Base-by-base conservation (phyloP, 2,113 vertebrate species). In the Pipa parva region DNA sequence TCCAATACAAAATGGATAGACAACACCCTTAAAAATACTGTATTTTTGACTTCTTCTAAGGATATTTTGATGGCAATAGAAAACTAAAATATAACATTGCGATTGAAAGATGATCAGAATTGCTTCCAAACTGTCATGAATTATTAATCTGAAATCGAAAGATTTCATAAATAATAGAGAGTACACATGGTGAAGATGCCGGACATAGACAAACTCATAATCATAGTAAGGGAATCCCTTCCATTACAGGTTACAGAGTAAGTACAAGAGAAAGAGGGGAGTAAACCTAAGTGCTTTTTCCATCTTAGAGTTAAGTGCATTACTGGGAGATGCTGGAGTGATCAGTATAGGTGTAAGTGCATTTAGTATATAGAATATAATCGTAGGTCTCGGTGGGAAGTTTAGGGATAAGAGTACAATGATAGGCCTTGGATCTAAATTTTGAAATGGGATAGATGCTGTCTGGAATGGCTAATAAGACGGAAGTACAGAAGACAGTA, bases 281-380 rank as follows among this genome's bases (percentile, higher is more conserved):
- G 28, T 48, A 46, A 54, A 15, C 39, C 15, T 25, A 70, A 50
- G 50, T 49, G 48, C 59, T 42, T 60, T 70, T 70, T 70, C 66
- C 57, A 70, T 61, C 60, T 70, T 58, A 70, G 66, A 70, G 66
- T 70, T 70, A 70, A 70, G 66, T 70, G 66, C 66, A 61, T 70
- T 70, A 54, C 50, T 27, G 52, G 49, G 48, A 70, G 48, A 37
- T 24, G 26, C 27, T 48, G 45, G 49, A 70, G 65, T 50, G 66
- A 59, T 61, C 48, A 54, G 66, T 51, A 49, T 61, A 70, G 64
- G 64, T 67, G 64, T 70, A 70, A 70, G 66, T 70, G 66, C 66
- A 70, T 46, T 45, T 57, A 60, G 57, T 31, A 48, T 70, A 70
- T n/a, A n/a, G n/a, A n/a, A 70, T 70, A 58, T 61, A 70, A 70